Base-by-base conservation (phyloP, 2,113 vertebrate species). In the Myotis brandtii region DNA sequence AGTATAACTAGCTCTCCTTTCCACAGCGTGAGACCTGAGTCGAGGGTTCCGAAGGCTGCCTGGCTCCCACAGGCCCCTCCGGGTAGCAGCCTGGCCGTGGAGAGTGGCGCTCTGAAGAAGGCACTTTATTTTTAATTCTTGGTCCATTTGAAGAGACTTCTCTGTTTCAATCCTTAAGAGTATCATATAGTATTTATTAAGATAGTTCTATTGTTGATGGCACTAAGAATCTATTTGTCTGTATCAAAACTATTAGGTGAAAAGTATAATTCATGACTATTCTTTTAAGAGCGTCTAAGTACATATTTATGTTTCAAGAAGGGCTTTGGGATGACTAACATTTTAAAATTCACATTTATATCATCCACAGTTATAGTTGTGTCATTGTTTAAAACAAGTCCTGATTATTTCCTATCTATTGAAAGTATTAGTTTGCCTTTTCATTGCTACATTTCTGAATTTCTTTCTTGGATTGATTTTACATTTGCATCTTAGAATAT, bases 101-200 rank as follows among this genome's bases (percentile, higher is more conserved):
- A 2, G 27, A 21, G 30, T 7, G 64, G 70, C 62, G 11, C 34
- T 43, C 43, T 43, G 43, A 43, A 43, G 43, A 43, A 43, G 43
- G 43, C 43, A 43, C 40, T 96, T 93, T 86, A 77, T 59, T 84
- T 95, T 95, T 93, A 87, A 79, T 86, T 92, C n/a, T 67, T 94
- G 12, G 95, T 93, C 62, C 18, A 21, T 72, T 93, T 80, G 56
- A 70, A 69, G 69, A 59, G 2, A 40, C 3, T 76, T 95, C 73
- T 75, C n/a, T 93, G 70, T 75, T 90, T 87, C 72, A 87, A 40
- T 80, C 56, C 37, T 83, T 92, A 21, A 70, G 40, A 70, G 46
- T 56, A 64, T 66, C 14, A 54, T 59, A 32, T 92, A 52, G 40
- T 94, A 79, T 89, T 89, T 76, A 34, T 72, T 84, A 94, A 81